A percentile compares a stretch with the other conserved stretches of the same genome.
Evolutionary conservation across 1,140 invertebrate species (phyloP).

Genomic region (Rhyacophila brunnea): DNA sequence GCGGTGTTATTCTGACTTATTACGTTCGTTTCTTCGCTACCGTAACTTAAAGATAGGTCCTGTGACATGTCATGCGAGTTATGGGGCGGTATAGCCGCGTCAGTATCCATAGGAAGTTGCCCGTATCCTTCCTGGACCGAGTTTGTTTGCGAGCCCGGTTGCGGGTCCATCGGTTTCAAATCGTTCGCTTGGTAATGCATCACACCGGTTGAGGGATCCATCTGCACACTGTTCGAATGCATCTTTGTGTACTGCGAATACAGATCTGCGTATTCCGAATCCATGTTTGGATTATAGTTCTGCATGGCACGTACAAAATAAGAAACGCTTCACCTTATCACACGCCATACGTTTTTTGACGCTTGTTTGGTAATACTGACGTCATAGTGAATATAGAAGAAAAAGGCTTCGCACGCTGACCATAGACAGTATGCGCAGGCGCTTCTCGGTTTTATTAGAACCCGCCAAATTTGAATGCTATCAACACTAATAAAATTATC

Average conservation of each 20-base stretch:
- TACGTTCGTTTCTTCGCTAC: slow-evolving; percentile 12
- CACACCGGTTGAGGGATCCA: slow-evolving; percentile 14
- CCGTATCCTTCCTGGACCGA: slow-evolving; percentile 4
- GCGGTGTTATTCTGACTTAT: slow-evolving; percentile 12
- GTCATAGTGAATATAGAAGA: slow-evolving; percentile 6
- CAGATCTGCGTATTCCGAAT: slow-evolving; percentile 9
- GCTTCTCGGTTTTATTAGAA: too few relatives aligned
- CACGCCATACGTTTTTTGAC: slow-evolving; percentile 12
- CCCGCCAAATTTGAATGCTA: too few relatives aligned
- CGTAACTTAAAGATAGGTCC: slow-evolving; percentile 18
- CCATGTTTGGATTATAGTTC: slow-evolving; percentile 15
- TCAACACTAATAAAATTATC: too few relatives aligned
- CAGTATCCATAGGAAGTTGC: not conserved
- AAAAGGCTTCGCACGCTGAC: too few relatives aligned
- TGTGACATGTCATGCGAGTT: slow-evolving; percentile 6
- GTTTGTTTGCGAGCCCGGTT: slow-evolving; percentile 12
- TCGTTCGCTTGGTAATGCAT: slow-evolving; percentile 17
- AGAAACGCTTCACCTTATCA: slow-evolving; percentile 16
- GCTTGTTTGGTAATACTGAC: slow-evolving; percentile 26
- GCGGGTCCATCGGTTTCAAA: slow-evolving; percentile 11
- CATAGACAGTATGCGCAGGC: too few relatives aligned
- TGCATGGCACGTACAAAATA: slow-evolving; percentile 12
- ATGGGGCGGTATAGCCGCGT: slow-evolving; percentile 1
- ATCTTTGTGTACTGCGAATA: slow-evolving; percentile 18
- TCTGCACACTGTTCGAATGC: slow-evolving; percentile 14